Conservation (phyloP, 2,113 vertebrate genomes). For the Hiodon tergisus region DNA sequence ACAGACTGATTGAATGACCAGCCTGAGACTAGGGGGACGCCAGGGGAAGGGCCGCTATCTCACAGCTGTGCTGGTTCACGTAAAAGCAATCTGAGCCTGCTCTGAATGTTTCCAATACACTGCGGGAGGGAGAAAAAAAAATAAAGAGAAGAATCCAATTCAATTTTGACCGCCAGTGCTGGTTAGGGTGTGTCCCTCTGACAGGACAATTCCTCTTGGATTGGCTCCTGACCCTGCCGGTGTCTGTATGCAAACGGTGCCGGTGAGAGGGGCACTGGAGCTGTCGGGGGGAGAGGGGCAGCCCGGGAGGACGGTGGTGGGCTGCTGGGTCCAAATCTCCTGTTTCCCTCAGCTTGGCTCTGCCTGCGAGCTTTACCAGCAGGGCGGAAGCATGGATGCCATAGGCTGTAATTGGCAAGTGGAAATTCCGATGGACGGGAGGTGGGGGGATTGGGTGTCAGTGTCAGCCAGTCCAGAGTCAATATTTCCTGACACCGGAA, state of each 20-base stretch:
- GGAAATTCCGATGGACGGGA: no score
- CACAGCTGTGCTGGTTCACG: constrained; percentile 25
- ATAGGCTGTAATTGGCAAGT: no score
- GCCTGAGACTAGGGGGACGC: constrained; percentile 16
- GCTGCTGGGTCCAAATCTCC: no score
- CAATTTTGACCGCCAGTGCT: constrained; percentile 16
- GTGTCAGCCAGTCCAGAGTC: no score
- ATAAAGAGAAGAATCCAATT: constrained; percentile 9
- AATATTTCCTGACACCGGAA: no score
- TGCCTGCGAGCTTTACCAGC: no score
- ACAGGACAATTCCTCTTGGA: background rate
- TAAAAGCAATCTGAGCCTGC: constrained; percentile 38
- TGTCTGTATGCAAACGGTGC: constrained; percentile 13
- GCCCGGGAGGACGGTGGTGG: no score
- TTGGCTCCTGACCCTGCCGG: constrained; percentile 4
- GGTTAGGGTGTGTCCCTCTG: constrained; percentile 11
- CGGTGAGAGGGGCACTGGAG: background rate
- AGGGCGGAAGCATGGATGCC: no score
- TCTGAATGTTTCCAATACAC: constrained; percentile 17
- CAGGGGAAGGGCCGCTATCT: constrained; percentile 23
- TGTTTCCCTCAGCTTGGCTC: no score
- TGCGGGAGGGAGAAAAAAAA: background rate
- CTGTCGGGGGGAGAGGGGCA: background rate
- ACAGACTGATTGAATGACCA: constrained; percentile 40
- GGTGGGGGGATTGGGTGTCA: no score